phyloP scores from a whole-genome alignment of 2,797 vertebrate genomes.

The Nannoperca obscura region DNA sequence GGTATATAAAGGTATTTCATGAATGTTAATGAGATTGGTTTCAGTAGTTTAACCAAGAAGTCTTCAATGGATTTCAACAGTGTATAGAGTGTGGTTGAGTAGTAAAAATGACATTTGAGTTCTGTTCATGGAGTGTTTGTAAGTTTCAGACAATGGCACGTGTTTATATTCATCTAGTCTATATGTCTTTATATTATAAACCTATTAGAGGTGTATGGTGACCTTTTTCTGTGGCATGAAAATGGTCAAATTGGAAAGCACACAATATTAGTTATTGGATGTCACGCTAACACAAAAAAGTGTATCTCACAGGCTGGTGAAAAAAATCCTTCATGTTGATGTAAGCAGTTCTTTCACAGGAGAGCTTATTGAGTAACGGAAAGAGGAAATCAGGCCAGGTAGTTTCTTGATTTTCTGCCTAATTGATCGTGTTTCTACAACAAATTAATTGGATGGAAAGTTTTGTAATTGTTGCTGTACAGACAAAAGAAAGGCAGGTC shows the following conservation, averaged over 20 bases:
- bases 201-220: no score
- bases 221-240: neutral
- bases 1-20: constrained; percentile 26
- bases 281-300: neutral
- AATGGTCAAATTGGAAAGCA: no score
- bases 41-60: constrained; percentile 7
- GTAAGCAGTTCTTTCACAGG: constrained; percentile 44
- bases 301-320: constrained; percentile 1
- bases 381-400: constrained; percentile 25
- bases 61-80: constrained; percentile 1
- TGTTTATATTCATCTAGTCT: neutral
- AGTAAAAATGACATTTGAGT: neutral
- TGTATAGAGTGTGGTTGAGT: neutral
- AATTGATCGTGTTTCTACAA: constrained; percentile 68
- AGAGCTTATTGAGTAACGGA: constrained; percentile 25
- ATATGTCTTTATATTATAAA: neutral
- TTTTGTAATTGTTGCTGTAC: constrained; percentile 66
- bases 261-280: neutral
- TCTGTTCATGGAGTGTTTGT: neutral
- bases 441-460: constrained; percentile 72
- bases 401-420: constrained; percentile 62
- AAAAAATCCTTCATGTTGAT: constrained; percentile 28
- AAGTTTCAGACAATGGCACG: neutral
- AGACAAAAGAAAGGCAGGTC: constrained; percentile 47
- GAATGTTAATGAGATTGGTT: constrained; percentile 38